These are phyloP conservation scores for Coracopsis vasa DNA, from an alignment of 2,113 vertebrate species.

Conservation along the genomic window DNA sequence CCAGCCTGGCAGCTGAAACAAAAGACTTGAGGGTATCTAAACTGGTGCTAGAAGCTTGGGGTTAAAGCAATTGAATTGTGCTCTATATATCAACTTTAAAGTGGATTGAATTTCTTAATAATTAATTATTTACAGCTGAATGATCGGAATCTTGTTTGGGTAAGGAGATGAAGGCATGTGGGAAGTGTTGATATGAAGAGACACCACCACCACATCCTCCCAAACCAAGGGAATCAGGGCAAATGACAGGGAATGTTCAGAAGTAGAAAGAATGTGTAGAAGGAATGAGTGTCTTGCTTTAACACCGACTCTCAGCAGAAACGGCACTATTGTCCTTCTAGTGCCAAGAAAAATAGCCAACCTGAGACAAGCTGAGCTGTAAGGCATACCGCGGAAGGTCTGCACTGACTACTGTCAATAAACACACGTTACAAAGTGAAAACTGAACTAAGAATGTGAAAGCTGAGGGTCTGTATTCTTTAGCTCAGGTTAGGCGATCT, in stretches of 20 bases:
- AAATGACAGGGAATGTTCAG: neutral
- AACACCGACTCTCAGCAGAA: neutral
- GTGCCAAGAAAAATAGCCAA: neutral
- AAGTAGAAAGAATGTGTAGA: too few relatives aligned
- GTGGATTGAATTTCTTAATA: neutral
- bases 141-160: neutral
- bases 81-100: neutral
- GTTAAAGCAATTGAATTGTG: neutral
- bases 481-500: neutral
- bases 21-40: neutral
- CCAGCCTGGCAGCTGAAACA: neutral
- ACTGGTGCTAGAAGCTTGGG: neutral
- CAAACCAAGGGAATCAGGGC: neutral
- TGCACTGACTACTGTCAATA: neutral
- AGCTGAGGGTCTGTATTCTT: neutral
- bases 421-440: neutral
- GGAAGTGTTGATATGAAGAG: neutral
- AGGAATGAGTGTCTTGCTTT: neutral
- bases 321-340: neutral
- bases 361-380: neutral
- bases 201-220: neutral
- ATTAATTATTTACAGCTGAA: neutral
- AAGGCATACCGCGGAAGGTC: too few relatives aligned
- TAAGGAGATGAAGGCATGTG: neutral
- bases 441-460: neutral